Evolutionary conservation across 2,888 invertebrate species (phyloP).

Genomic region (Nymphalis c-album): DNA sequence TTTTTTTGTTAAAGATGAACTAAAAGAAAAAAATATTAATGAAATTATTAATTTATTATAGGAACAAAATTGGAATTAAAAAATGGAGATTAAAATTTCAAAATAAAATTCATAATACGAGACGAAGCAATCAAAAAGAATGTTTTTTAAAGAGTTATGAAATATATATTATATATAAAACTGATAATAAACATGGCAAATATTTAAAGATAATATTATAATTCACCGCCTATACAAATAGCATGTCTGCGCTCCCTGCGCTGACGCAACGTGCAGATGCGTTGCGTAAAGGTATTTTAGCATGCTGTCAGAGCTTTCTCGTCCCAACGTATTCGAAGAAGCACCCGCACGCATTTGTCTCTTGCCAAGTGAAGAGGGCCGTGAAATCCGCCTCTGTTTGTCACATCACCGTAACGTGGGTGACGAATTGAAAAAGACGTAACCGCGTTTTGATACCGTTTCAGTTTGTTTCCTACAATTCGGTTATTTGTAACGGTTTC

Average conservation of each 20-base stretch:
- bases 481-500: constrained; percentile 33
- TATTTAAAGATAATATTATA: neutral
- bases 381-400: constrained; percentile 67
- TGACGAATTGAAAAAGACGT: constrained; percentile 63
- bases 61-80: too few relatives aligned
- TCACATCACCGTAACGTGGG: constrained; percentile 51
- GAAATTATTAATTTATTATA: too few relatives aligned
- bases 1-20: too few relatives aligned
- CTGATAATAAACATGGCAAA: neutral
- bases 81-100: too few relatives aligned
- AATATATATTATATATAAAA: neutral
- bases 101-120: too few relatives aligned
- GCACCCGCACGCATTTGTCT: constrained; percentile 68
- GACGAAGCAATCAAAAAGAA: too few relatives aligned
- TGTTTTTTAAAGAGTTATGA: too few relatives aligned
- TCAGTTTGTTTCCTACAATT: constrained; percentile 28
- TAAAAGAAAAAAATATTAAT: too few relatives aligned
- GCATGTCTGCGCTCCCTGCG: constrained; percentile 46
- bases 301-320: constrained; percentile 77
- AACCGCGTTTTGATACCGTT: constrained; percentile 66
- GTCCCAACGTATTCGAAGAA: constrained; percentile 57
- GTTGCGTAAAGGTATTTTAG: constrained; percentile 75
- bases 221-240: neutral
- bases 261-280: constrained; percentile 60
- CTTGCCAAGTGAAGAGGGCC: constrained; percentile 46